Base-by-base conservation (phyloP, 2,888 invertebrate genomes). In the Toxonevra muliebris region DNA sequence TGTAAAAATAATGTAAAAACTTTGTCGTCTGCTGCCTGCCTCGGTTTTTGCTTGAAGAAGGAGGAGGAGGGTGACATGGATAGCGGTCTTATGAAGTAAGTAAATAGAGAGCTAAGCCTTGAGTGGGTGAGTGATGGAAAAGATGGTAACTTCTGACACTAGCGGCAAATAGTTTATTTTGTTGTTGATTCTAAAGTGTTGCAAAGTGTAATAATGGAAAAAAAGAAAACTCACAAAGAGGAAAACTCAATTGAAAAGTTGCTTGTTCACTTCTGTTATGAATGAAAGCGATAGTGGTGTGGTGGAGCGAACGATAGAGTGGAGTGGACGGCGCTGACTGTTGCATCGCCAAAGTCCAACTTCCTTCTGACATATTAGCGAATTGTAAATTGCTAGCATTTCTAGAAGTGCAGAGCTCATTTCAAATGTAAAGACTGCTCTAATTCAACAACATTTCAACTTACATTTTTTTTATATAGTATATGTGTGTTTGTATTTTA, bases 241-340 rank as follows among this genome's bases (percentile, higher is more conserved):
- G 72, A 73, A 73, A 73, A 72, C 67, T 71, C 70, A 72, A 71
- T 73, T 71, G 71, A 69, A 71, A 73, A 71, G 62, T 73, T 73
- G 70, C 65, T 70, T 67, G 50, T 66, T 70, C 69, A 72, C 69
- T 73, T 73, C 72, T 71, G 69, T 43, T 61, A 70, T 68, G 68
- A 62, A 68, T 40, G 30, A 48, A 58, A 68, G 59, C 61, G 64
- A n/a, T 65, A 63, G 58, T 43, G 40, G n/a, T 52, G 60, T 9
- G 43, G 9, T 2, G 43, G 3, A 15, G 17, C 4, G 15, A n/a
- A n/a, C n/a, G n/a, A n/a, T n/a, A n/a, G n/a, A 15, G 50, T 48
- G 50, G 50, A 48, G 30, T 7, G 30, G 7, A 30, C 7, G 2
- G 30, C 30, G 30, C 30, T 30, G 30, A 30, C 7, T 30, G 30